Base-by-base conservation (phyloP, 2,797 vertebrate genomes). In the Anableps anableps region DNA sequence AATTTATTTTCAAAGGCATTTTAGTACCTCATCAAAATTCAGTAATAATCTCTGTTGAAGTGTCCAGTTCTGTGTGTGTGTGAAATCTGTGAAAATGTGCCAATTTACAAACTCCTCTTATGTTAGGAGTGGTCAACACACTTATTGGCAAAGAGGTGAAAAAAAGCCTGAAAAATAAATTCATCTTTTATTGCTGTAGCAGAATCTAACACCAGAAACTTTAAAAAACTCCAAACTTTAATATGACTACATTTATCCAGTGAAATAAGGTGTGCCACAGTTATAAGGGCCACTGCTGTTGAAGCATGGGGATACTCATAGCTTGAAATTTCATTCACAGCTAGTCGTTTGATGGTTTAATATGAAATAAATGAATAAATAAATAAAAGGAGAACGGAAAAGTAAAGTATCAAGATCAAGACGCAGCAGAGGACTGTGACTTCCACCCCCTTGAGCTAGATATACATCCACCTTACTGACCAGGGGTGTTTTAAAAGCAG, bases 1-100 rank as follows among this genome's bases (percentile, higher is more conserved):
- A 55, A 75, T 75, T 75, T 75, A 60, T 43, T 45, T 31, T 75
- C 53, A 29, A 43, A 41, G 51, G 21, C 51, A 58, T 17, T 19
- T 74, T 43, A 17, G 38, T 38, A 26, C 58, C 16, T 75, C 26
- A 16, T 75, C 74, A 60, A 43, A 43, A n/a, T 58, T 75, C 38
- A 45, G 38, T 31, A 19, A 29, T 60, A 21, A 43, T 29, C 38
- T 43, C 50, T 60, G 53, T 29, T 17, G 53, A 53, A 21, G 53
- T 75, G 38, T 60, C 43, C 53, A 75, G 53, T 75, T 29, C 53
- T 31, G 4, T 43, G 36, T 53, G 36, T 53, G 51, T 41, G 26
- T 29, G 26, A 58, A 36, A 26, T n/a, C n/a, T n/a, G n/a, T n/a
- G 21, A 38, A 64, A 26, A 10, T 3, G 21, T 11, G 9, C 10